Evolutionary conservation across 2,888 invertebrate genomes (phyloP).

Genomic region (Antheraea assamensis): DNA sequence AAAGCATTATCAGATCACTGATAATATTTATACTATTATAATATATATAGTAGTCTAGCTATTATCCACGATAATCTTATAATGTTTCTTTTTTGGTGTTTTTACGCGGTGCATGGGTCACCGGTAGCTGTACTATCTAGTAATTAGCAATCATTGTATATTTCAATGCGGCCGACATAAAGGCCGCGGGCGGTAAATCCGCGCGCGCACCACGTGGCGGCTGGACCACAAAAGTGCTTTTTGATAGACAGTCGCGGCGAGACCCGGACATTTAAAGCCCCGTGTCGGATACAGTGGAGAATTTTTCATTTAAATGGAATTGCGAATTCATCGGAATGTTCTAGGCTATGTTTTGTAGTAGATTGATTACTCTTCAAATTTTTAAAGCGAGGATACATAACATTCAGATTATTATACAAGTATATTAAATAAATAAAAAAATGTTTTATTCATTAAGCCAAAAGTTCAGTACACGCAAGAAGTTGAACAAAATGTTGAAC

Average conservation of each 20-base stretch:
- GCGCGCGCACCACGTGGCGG: conserved; percentile 61
- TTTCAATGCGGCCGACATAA: conserved; percentile 61
- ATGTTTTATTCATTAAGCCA: too few relatives aligned
- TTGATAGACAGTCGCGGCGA: conserved; percentile 71
- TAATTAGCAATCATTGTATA: conserved; percentile 29
- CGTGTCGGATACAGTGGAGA: conserved; percentile 57
- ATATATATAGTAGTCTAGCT: too few relatives aligned
- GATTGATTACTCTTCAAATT: not conserved
- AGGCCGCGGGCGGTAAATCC: conserved; percentile 71
- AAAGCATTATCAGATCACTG: too few relatives aligned
- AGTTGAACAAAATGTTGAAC: too few relatives aligned
- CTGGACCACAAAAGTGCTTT: conserved; percentile 70
- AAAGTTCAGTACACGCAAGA: too few relatives aligned
- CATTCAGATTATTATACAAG: too few relatives aligned
- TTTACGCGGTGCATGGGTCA: not conserved
- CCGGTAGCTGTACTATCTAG: conserved; percentile 29
- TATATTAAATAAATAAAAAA: too few relatives aligned
- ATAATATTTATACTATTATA: too few relatives aligned
- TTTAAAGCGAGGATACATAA: too few relatives aligned
- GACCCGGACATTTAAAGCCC: conserved; percentile 56
- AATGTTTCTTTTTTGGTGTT: too few relatives aligned
- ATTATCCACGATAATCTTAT: too few relatives aligned
- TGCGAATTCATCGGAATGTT: conserved; percentile 46
- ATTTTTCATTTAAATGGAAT: conserved; percentile 65
- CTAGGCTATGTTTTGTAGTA: not conserved